phyloP scores from a whole-genome alignment of 2,888 invertebrate species.

The Netelia virgata region DNA sequence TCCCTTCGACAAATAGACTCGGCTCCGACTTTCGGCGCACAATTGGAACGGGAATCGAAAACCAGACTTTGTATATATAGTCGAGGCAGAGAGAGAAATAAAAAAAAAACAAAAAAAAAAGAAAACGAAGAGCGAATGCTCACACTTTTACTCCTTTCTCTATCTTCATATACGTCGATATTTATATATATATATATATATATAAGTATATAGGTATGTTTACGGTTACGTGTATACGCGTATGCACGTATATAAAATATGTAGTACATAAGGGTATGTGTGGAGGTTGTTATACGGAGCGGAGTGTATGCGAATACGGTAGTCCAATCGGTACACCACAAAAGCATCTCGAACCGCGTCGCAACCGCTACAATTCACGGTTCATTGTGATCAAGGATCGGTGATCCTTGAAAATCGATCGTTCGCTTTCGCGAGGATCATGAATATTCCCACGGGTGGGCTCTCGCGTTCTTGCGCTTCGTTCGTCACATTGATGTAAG shows the following conservation, averaged over 20 bases:
- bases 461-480: constrained; percentile 26
- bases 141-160: constrained; percentile 1
- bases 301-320: constrained; percentile 17
- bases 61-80: constrained; percentile 40
- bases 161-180: background rate
- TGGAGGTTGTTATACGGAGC: background rate
- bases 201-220: background rate
- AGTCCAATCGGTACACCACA: constrained; percentile 54
- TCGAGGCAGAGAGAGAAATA: too few species aligned
- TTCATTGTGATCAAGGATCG: constrained; percentile 46
- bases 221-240: background rate
- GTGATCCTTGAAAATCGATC: constrained; percentile 32
- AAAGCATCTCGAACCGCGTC: constrained; percentile 49
- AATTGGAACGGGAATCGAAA: constrained; percentile 66
- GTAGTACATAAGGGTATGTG: background rate
- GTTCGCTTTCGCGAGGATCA: constrained; percentile 30
- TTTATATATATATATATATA: background rate
- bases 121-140: constrained; percentile 29
- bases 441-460: background rate
- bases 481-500: constrained; percentile 34
- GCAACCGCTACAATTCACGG: constrained; percentile 46
- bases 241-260: constrained; percentile 2
- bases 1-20: constrained; percentile 68
- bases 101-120: background rate
- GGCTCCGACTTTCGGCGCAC: constrained; percentile 58